phyloP scores from a whole-genome alignment of 2,797 vertebrate genomes.

The Chromobotia macracanthus region DNA sequence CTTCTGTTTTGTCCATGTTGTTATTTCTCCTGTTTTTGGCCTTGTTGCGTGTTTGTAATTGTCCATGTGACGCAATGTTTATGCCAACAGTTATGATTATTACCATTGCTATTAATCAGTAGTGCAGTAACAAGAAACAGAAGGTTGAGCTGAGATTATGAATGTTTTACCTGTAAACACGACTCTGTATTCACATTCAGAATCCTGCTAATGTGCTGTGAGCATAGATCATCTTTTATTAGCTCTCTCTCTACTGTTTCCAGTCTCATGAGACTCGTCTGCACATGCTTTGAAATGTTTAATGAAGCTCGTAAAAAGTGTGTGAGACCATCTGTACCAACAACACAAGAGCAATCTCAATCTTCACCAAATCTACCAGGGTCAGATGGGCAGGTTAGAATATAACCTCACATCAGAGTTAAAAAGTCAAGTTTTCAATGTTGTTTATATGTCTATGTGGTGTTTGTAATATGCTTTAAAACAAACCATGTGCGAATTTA shows the following conservation, averaged over 20 bases:
- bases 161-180: background rate
- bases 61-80: background rate
- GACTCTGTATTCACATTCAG: background rate
- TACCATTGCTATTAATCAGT: background rate
- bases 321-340: background rate
- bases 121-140: background rate
- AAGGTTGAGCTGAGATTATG: background rate
- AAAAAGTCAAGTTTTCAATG: too few relatives aligned
- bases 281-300: constrained; percentile 15
- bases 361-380: background rate
- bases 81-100: background rate
- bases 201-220: background rate
- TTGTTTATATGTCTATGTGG: too few relatives aligned
- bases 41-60: constrained; percentile 6
- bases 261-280: background rate
- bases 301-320: constrained; percentile 13
- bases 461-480: too few relatives aligned
- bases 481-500: too few relatives aligned
- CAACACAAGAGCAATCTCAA: background rate
- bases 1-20: constrained; percentile 14
- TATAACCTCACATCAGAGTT: too few relatives aligned
- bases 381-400: too few relatives aligned
- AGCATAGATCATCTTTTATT: constrained; percentile 3
- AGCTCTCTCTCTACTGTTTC: background rate
- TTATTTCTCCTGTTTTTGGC: too few relatives aligned